Percentiles rank a stretch among this genome's conserved stretches.
These are phyloP conservation scores for Celastrina argiolus DNA, from an alignment of 2,888 invertebrate species.

Conservation along the genomic window DNA sequence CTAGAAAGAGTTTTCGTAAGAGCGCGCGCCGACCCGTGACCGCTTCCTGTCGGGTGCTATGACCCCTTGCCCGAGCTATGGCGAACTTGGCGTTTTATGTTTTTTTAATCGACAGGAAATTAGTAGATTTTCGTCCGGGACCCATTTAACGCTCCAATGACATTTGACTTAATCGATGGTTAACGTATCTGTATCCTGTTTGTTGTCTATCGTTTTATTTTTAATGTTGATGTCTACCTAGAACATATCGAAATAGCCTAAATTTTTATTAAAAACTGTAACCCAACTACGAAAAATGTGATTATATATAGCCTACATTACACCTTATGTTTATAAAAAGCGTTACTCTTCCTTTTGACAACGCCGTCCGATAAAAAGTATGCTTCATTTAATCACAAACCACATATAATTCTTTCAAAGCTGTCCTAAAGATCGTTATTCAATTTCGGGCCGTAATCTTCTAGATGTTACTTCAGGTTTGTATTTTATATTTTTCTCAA, in stretches of 20 bases:
- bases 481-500: background rate
- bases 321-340: no score
- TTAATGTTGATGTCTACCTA: background rate
- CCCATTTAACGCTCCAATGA: slow-evolving; percentile 63
- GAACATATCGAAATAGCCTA: background rate
- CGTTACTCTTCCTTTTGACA: no score
- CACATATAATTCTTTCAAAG: no score
- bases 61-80: slow-evolving; percentile 71
- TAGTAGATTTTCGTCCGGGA: slow-evolving; percentile 53
- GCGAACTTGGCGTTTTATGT: slow-evolving; percentile 51
- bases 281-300: no score
- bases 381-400: no score
- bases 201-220: slow-evolving; percentile 20
- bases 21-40: slow-evolving; percentile 72
- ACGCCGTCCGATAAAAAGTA: no score
- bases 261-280: no score
- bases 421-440: no score
- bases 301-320: no score
- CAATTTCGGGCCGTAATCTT: background rate
- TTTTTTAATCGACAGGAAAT: slow-evolving; percentile 72
- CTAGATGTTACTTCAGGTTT: background rate
- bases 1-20: slow-evolving; percentile 69
- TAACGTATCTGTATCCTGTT: slow-evolving; percentile 35
- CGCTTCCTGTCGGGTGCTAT: slow-evolving; percentile 75
- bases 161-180: slow-evolving; percentile 34